Evolutionary conservation across 2,113 vertebrate species (phyloP).

Genomic region (Astur gentilis): DNA sequence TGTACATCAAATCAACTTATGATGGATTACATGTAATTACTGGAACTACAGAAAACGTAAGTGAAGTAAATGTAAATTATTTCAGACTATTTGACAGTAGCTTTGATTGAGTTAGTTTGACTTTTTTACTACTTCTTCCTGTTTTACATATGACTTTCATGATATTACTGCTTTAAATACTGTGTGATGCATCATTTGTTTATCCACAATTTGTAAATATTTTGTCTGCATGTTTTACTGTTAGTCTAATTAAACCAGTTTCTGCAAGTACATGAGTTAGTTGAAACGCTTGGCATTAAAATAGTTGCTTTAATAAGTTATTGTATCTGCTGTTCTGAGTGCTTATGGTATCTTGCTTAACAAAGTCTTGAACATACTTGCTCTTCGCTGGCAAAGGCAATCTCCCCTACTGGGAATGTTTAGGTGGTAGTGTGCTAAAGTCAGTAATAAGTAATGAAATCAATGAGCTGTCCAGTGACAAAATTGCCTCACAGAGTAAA

Average conservation of each 20-base stretch:
- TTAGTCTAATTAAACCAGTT: slow-evolving; percentile 21
- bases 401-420: not conserved
- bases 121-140: not conserved
- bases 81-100: not conserved
- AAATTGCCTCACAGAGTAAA: not conserved
- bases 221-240: not conserved
- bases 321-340: not conserved
- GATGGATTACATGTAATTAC: slow-evolving; percentile 95
- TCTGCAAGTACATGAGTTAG: not conserved
- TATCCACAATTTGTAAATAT: not conserved
- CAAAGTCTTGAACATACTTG: not conserved
- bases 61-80: slow-evolving; percentile 47
- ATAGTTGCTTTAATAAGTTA: slow-evolving; percentile 31
- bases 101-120: not conserved
- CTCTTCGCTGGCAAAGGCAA: not conserved
- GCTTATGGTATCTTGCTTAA: not conserved
- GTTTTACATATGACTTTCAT: not conserved
- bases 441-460: slow-evolving; percentile 5
- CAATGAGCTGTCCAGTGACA: not conserved
- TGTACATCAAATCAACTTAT: slow-evolving; percentile 98
- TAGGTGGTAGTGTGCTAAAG: not conserved
- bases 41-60: slow-evolving; percentile 95
- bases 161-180: not conserved
- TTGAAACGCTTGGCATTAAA: not conserved
- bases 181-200: not conserved